A percentile compares a stretch with the other conserved stretches of the same genome.
Conservation (phyloP, 2,113 vertebrate species). For the Pica pica region DNA sequence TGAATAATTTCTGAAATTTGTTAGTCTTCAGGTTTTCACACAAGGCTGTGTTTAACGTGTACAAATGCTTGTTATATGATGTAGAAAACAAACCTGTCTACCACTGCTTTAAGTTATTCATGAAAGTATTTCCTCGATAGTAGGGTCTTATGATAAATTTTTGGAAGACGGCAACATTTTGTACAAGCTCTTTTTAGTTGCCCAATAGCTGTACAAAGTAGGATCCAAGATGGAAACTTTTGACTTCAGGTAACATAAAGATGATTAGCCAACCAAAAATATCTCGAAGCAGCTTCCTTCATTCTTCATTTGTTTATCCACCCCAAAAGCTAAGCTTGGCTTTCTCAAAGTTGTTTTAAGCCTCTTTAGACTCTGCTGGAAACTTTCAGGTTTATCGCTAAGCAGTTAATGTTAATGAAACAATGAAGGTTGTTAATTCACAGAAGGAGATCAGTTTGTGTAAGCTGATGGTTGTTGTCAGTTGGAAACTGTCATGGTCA, state of each 20-base stretch:
- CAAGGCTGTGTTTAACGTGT: not conserved
- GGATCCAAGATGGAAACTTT: not conserved
- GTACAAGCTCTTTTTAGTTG: not conserved
- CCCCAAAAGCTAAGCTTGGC: not conserved
- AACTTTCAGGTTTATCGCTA: not conserved
- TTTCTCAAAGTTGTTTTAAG: conserved; percentile 30
- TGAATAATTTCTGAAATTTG: conserved; percentile 12
- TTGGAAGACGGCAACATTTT: not conserved
- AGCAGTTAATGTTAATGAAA: conserved; percentile 27
- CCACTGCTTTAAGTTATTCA: not conserved
- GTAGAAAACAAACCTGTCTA: not conserved
- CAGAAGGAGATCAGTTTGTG: not conserved
- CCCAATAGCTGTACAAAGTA: not conserved
- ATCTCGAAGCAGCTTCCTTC: not conserved
- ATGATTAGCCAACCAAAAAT: not conserved
- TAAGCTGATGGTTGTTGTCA: not conserved
- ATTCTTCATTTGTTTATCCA: conserved; percentile 9
- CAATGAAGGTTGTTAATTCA: not conserved
- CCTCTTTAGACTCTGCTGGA: not conserved
- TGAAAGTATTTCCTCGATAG: not conserved
- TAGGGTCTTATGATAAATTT: not conserved
- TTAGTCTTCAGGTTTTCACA: not conserved
- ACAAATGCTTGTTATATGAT: not conserved
- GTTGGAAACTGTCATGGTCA: not conserved
- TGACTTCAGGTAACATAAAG: not conserved